Base-by-base conservation (phyloP, 2,888 invertebrate genomes). In the Oegoconia quadripuncta region DNA sequence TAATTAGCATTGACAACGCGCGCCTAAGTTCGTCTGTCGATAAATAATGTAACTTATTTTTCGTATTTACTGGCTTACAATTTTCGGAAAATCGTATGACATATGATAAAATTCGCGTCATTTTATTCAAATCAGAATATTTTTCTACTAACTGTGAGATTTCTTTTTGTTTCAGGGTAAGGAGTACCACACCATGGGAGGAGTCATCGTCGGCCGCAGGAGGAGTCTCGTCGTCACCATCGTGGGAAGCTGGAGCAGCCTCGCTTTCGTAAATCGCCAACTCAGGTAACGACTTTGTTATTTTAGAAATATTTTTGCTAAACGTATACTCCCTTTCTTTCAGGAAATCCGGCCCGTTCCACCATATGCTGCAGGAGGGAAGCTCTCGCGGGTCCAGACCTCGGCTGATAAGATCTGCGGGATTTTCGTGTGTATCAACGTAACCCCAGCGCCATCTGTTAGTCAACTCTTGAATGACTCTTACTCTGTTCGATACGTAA, bases 401-500 rank as follows among this genome's bases (percentile, higher is more conserved):
- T 15, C 49, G 31, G 30, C 37, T 39, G 0, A 44, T 11, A 9
- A 9, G 25, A 30, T 46, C 48, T 6, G 41, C 44, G 9, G 45
- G 45, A 20, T 50, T 50, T 1, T 46, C 43, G 5, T 18, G 9
- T 6, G 35, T 34, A 5, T 20, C 8, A 8, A 47, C 38, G 17
- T 46, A 43, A 11, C 18, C 17, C 46, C 51, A 51, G 11, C 12
- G 7, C 11, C 37, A 48, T 7, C 30, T 17, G 26, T 9, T 9
- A 7, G 46, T 45, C 2, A 32, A 16, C n/a, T 44, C 17, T 3
- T 16, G 28, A 11, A 48, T 44, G 5, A 23, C 13, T 9, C 15
- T 37, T 1, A 46, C 46, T 31, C 51, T 46, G 32, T 52, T 50
- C 6, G 35, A 37, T 6, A 49, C 47, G 12, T 42, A 52, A 1